Evolutionary conservation across 2,113 vertebrate genomes (phyloP).

Genomic region (Brachypodius melanocephalos): DNA sequence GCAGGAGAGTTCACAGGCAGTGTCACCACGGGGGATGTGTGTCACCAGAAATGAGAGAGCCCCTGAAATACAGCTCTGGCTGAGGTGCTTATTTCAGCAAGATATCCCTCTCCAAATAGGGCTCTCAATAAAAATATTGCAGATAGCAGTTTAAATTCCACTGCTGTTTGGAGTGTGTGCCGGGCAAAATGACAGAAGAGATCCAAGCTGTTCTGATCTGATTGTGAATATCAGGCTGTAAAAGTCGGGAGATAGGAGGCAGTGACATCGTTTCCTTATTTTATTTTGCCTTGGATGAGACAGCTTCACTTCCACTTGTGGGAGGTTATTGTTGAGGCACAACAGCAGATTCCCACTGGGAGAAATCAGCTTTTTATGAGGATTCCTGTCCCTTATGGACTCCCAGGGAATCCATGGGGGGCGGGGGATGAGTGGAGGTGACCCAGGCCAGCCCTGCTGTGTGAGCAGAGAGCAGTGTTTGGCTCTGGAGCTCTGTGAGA

Average conservation of each 20-base stretch:
- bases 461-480: not conserved
- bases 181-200: not conserved
- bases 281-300: not conserved
- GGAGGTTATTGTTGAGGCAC: not conserved
- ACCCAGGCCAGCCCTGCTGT: not conserved
- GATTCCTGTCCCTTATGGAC: accelerated
- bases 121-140: conserved; percentile 30
- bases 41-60: not conserved
- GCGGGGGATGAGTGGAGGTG: not conserved
- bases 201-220: conserved; percentile 14
- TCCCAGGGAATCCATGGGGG: not conserved
- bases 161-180: not conserved
- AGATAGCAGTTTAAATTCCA: conserved; percentile 29
- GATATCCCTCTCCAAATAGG: not conserved
- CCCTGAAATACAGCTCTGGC: not conserved
- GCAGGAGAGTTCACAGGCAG: not conserved
- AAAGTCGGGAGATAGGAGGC: not conserved
- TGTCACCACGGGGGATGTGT: not conserved
- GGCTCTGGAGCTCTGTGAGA: not conserved
- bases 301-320: not conserved
- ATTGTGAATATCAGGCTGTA: conserved; percentile 13
- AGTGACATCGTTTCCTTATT: not conserved
- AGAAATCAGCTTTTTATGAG: not conserved
- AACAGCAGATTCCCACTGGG: not conserved
- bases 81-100: conserved; percentile 37